Evolutionary conservation across 2,888 invertebrate genomes (phyloP).

Genomic region (Tipula confusa): DNA sequence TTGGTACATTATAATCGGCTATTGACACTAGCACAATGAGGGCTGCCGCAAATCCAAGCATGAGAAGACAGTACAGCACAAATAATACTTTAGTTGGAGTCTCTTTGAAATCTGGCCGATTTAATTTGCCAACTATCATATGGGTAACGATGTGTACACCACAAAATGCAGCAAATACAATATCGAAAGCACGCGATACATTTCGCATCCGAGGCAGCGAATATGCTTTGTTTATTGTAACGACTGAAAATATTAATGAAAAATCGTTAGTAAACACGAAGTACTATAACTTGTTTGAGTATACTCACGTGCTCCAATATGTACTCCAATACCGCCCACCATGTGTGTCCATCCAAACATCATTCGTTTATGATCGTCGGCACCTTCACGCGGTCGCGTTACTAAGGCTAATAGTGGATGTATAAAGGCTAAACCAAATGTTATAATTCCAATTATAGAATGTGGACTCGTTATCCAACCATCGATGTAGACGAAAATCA

Average conservation of each 20-base stretch:
- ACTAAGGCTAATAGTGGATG: neutral
- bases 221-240: neutral
- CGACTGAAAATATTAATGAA: neutral
- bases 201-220: neutral
- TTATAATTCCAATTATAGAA: neutral
- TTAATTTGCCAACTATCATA: neutral
- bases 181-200: neutral
- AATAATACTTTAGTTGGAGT: neutral
- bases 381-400: neutral
- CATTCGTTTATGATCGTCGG: neutral
- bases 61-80: neutral
- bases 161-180: neutral
- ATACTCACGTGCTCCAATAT: neutral
- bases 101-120: neutral
- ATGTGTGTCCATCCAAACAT: neutral
- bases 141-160: neutral
- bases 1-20: neutral
- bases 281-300: neutral
- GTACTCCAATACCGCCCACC: neutral
- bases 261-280: too few relatives aligned
- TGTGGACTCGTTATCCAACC: neutral
- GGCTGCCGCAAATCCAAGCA: neutral
- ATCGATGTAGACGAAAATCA: neutral
- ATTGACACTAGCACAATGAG: neutral
- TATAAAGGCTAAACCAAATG: neutral